Evolutionary conservation across 2,888 invertebrate species (phyloP).

Genomic region (Nomada ferruginata): DNA sequence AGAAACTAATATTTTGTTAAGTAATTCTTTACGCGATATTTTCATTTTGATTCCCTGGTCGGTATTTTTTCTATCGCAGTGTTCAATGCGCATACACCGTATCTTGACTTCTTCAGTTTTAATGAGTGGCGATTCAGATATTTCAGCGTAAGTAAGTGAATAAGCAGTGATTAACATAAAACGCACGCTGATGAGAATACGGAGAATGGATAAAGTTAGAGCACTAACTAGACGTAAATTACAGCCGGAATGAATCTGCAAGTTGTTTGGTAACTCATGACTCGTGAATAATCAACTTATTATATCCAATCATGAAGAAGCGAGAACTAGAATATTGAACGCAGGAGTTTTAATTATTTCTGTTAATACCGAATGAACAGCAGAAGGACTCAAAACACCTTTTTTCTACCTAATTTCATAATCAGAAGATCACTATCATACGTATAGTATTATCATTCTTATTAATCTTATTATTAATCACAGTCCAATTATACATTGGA

Average conservation of each 20-base stretch:
- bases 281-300: not conserved
- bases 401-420: too few species aligned
- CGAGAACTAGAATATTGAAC: not conserved
- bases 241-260: not conserved
- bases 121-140: not conserved
- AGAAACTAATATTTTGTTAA: too few species aligned
- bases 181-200: not conserved
- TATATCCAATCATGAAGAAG: not conserved
- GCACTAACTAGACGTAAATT: not conserved
- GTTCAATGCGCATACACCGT: too few species aligned
- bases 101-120: not conserved
- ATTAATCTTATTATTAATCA: too few species aligned
- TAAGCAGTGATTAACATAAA: not conserved
- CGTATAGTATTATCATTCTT: too few species aligned
- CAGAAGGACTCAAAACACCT: too few species aligned
- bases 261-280: not conserved
- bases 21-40: not conserved
- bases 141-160: not conserved
- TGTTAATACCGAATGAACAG: too few species aligned
- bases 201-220: not conserved
- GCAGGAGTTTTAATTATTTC: not conserved
- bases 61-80: too few species aligned
- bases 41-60: not conserved
- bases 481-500: too few species aligned
- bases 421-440: too few species aligned